phyloP scores from a whole-genome alignment of 2,888 invertebrate species.

The Meghimatium bilineatum region DNA sequence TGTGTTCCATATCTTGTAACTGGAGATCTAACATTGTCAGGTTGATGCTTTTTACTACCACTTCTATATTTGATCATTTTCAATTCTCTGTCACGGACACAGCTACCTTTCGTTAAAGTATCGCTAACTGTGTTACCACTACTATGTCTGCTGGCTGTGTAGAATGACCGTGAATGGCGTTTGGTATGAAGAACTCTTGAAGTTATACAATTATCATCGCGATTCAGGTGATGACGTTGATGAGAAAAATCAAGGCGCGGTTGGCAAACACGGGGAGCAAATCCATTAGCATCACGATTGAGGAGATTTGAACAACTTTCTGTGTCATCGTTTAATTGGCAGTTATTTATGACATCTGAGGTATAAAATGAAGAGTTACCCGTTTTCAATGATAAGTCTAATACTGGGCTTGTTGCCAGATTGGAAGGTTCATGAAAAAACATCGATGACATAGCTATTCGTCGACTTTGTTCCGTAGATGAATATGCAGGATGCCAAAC shows the following conservation, averaged over 20 bases:
- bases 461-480: not conserved
- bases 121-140: not conserved
- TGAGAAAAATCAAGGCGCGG: not conserved
- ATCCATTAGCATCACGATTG: not conserved
- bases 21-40: too few species aligned
- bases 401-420: constrained; percentile 52
- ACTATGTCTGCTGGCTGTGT: not conserved
- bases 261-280: not conserved
- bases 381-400: constrained; percentile 61
- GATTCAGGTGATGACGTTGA: not conserved
- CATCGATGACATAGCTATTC: not conserved
- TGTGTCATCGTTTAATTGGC: not conserved
- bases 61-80: not conserved
- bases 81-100: not conserved
- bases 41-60: not conserved
- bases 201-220: not conserved
- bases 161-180: not conserved
- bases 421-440: constrained; percentile 31
- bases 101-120: not conserved
- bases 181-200: not conserved
- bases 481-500: not conserved
- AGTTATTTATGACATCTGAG: not conserved
- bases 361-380: not conserved
- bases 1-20: not conserved
- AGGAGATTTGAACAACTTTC: not conserved